These are phyloP conservation scores for Jordanella pulchra DNA, from an alignment of 2,797 vertebrate species.

Conservation along the genomic window DNA sequence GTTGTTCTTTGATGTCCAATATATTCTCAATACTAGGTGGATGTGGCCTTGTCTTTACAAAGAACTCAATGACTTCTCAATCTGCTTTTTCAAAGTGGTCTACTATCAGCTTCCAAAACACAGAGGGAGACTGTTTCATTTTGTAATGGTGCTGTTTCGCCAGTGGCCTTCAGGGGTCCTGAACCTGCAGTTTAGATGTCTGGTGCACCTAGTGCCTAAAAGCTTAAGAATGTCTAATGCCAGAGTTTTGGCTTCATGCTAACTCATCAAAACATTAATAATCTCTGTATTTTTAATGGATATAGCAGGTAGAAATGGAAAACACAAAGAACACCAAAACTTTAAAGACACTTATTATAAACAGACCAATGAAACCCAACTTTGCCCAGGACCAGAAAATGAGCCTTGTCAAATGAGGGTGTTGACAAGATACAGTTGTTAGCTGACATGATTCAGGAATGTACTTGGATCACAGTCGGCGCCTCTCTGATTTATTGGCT, in stretches of 20 bases:
- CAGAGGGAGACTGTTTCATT: no score
- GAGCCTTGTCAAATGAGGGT: slow-evolving; percentile 41
- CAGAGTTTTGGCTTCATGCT: slow-evolving; percentile 34
- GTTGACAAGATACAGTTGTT: slow-evolving; percentile 72
- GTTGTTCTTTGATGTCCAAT: no score
- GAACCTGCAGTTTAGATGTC: no score
- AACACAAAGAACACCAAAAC: background rate
- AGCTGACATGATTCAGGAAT: slow-evolving; percentile 73
- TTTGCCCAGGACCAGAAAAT: slow-evolving; percentile 42
- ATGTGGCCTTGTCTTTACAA: no score
- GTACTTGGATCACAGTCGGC: slow-evolving; percentile 66
- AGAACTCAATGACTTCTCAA: no score
- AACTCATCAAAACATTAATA: slow-evolving; percentile 37
- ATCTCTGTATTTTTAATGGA: slow-evolving; percentile 6
- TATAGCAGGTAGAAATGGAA: slow-evolving; percentile 17
- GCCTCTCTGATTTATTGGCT: slow-evolving; percentile 67
- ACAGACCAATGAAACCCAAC: slow-evolving; percentile 18
- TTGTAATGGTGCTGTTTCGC: no score
- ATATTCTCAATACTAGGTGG: no score
- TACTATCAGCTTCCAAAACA: no score
- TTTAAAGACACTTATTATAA: slow-evolving; percentile 46
- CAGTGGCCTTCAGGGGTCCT: no score
- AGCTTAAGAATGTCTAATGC: slow-evolving; percentile 22
- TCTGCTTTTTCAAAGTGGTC: no score
- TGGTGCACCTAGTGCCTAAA: no score